These are phyloP conservation scores for Heloderma charlesbogerti DNA, from an alignment of 2,113 vertebrate genomes.

Conservation along the genomic window DNA sequence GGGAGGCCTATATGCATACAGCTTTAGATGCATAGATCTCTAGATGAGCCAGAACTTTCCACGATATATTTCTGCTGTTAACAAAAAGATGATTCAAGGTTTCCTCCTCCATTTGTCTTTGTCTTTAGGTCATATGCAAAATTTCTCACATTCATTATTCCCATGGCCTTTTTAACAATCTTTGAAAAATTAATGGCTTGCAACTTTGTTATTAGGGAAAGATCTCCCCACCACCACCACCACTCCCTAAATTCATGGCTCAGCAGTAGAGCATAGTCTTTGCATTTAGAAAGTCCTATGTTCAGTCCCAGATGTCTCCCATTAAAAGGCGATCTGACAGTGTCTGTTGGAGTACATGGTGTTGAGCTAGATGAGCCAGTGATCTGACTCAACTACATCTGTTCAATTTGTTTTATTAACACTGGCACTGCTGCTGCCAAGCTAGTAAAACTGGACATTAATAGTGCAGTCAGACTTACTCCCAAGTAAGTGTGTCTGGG, in stretches of 20 bases:
- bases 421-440: no score
- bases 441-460: no score
- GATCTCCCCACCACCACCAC: neutral
- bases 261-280: neutral
- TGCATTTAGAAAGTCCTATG: neutral
- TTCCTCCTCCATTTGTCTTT: neutral
- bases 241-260: neutral
- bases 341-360: neutral
- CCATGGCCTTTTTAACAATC: neutral
- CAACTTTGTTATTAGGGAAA: neutral
- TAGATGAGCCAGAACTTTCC: no score
- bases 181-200: neutral
- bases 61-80: neutral
- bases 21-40: no score
- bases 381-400: neutral
- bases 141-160: neutral
- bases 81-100: neutral
- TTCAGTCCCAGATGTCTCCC: neutral
- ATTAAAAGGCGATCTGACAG: neutral
- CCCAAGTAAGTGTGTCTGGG: no score
- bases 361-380: neutral
- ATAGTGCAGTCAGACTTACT: no score
- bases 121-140: neutral
- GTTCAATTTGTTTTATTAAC: neutral
- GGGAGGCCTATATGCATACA: no score